Evolutionary conservation across 2,888 invertebrate species (phyloP).

Genomic region (Mechanitis mazaeus): DNA sequence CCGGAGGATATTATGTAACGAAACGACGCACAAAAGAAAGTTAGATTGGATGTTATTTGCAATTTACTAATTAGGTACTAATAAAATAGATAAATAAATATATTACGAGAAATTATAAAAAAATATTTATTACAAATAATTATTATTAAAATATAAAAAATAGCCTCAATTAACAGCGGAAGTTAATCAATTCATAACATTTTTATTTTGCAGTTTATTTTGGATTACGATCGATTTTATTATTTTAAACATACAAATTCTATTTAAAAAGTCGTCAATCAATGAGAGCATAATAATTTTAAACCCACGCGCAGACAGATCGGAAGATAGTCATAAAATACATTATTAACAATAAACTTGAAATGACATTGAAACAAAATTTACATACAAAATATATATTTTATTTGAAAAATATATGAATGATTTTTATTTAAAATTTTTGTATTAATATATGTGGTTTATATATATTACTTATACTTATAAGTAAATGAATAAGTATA

Average conservation of each 20-base stretch:
- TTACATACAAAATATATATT: no score
- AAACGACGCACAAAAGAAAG: no score
- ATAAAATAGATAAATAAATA: no score
- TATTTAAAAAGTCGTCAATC: constrained; percentile 32
- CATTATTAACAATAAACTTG: constrained; percentile 29
- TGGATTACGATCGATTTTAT: constrained; percentile 27
- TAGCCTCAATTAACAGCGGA: constrained; percentile 6
- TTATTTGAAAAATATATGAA: no score
- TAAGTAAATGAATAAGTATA: no score
- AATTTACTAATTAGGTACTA: no score
- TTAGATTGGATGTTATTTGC: no score
- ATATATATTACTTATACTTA: no score
- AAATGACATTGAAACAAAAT: constrained; percentile 17
- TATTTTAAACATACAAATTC: constrained; percentile 29
- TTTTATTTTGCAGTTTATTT: constrained; percentile 10
- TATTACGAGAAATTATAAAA: not conserved
- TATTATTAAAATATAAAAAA: not conserved
- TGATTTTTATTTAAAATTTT: no score
- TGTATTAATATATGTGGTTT: no score
- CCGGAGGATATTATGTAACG: no score
- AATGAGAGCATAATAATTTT: constrained; percentile 29
- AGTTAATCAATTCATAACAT: constrained; percentile 10
- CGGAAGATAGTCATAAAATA: constrained; percentile 32
- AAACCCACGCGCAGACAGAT: constrained; percentile 24
- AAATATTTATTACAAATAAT: not conserved